A percentile compares a stretch with the other conserved stretches of the same genome.
Conservation (phyloP, 2,797 vertebrate genomes). For the Gambelia wislizenii region DNA sequence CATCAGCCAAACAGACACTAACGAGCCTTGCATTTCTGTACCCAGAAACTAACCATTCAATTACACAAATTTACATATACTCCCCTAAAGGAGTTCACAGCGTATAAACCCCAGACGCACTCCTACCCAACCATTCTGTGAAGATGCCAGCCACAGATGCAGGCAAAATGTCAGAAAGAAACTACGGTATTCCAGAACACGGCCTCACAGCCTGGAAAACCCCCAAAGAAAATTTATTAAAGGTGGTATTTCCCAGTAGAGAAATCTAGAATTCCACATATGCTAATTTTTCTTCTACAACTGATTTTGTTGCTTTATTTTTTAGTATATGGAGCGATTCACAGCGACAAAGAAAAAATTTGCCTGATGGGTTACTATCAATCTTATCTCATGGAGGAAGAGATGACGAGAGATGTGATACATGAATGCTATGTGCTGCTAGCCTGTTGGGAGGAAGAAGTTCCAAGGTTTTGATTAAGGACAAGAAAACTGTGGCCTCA, state of each 20-base stretch:
- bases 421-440: conserved; percentile 25
- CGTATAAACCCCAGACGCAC: no score
- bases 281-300: background rate
- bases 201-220: no score
- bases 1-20: no score
- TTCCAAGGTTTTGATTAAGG: background rate
- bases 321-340: conserved; percentile 97
- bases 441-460: conserved; percentile 32
- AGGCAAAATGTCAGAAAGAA: no score
- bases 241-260: background rate
- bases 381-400: conserved; percentile 30
- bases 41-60: no score
- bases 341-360: conserved; percentile 99
- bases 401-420: conserved; percentile 24
- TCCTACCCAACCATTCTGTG: no score
- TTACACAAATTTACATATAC: no score
- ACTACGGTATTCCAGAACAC: no score
- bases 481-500: conserved; percentile 21
- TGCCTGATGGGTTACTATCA: conserved; percentile 77
- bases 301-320: conserved; percentile 38
- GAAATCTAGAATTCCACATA: background rate
- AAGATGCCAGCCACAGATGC: no score
- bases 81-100: no score
- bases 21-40: no score
- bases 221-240: no score